Evolutionary conservation across 2,113 vertebrate species (phyloP).

Genomic region (Jacana jacana): DNA sequence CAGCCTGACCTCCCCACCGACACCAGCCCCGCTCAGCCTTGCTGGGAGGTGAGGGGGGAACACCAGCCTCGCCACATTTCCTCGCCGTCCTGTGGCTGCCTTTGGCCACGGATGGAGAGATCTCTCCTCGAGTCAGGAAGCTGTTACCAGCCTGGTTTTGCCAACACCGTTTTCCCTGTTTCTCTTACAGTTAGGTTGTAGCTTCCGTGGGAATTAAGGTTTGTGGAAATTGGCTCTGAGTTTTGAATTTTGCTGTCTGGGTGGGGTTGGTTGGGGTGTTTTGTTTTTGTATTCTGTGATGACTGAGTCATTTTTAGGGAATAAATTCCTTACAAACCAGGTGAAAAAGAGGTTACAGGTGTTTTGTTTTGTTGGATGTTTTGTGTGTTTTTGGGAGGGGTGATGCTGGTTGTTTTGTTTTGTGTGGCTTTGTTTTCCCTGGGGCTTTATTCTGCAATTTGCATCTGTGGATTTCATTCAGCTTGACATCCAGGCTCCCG

Average conservation of each 20-base stretch:
- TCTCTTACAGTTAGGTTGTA: neutral
- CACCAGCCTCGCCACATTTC: neutral
- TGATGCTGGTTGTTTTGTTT: neutral
- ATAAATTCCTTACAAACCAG: neutral
- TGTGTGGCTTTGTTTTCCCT: neutral
- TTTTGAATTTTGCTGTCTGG: neutral
- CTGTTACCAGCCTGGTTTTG: neutral
- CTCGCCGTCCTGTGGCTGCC: accelerated
- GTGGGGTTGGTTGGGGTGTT: too few relatives aligned
- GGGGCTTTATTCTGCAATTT: neutral
- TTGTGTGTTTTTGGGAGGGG: neutral
- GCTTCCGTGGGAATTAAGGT: neutral
- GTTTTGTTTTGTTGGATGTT: neutral
- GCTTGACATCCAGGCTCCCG: neutral
- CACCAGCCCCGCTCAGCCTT: neutral
- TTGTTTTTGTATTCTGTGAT: neutral
- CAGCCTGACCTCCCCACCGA: accelerated
- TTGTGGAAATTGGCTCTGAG: neutral
- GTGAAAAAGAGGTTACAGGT: neutral
- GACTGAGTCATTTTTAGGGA: neutral
- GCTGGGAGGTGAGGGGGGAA: neutral
- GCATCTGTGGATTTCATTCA: neutral
- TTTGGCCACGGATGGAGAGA: accelerated
- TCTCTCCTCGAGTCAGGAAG: neutral
- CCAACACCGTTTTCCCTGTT: neutral